phyloP scores from a whole-genome alignment of 2,888 invertebrate genomes.

The Sinhomidia bicolor region DNA sequence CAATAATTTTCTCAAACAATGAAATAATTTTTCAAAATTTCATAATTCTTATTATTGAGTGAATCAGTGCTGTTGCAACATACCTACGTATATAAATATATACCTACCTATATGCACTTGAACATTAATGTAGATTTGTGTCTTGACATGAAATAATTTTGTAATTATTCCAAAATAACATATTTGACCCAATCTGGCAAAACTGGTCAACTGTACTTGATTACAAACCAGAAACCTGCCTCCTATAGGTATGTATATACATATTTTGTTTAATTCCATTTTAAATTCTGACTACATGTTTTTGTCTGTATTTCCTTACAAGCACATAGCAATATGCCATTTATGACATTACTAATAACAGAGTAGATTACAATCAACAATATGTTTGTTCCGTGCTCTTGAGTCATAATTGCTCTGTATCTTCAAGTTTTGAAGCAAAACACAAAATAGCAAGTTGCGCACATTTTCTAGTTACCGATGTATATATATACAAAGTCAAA shows the following conservation, averaged over 20 bases:
- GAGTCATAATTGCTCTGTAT: background rate
- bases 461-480: too few species aligned
- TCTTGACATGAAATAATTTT: too few species aligned
- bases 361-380: slow-evolving; percentile 41
- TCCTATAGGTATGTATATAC: too few species aligned
- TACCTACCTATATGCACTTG: too few species aligned
- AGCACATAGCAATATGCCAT: slow-evolving; percentile 51
- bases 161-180: slow-evolving; percentile 15
- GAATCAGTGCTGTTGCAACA: too few species aligned
- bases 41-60: too few species aligned
- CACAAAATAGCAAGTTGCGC: background rate
- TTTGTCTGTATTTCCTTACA: slow-evolving; percentile 26
- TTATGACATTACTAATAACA: slow-evolving; percentile 46
- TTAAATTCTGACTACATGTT: background rate
- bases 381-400: background rate
- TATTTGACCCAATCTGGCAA: background rate
- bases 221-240: background rate
- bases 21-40: too few species aligned
- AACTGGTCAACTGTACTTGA: background rate
- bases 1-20: too few species aligned
- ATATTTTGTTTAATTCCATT: background rate
- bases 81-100: too few species aligned
- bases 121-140: too few species aligned
- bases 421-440: background rate
- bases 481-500: too few species aligned